A percentile compares a stretch with the other conserved stretches of the same genome.
phyloP scores from a whole-genome alignment of 2,888 invertebrate genomes.

The Frankliniella intonsa region DNA sequence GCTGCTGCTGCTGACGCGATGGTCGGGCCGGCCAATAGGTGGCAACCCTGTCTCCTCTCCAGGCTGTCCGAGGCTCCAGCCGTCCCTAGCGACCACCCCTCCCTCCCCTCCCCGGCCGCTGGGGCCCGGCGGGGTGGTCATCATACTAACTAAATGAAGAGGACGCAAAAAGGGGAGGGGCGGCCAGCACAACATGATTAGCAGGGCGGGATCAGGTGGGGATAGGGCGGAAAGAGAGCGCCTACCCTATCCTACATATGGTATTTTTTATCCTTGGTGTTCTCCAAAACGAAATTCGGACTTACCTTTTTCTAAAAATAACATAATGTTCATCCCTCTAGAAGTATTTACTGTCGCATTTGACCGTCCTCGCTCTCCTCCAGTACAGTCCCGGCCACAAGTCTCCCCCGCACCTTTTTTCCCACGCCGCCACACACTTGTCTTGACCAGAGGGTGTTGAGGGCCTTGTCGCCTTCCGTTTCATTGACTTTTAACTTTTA shows the following conservation, averaged over 20 bases:
- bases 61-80: neutral
- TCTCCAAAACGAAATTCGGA: too few species aligned
- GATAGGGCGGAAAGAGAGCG: neutral
- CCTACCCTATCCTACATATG: too few species aligned
- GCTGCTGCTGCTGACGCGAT: neutral
- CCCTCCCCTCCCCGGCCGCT: neutral
- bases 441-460: conserved; percentile 17
- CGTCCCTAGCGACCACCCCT: neutral
- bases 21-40: neutral
- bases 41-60: neutral
- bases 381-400: neutral
- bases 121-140: neutral
- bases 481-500: conserved; percentile 27
- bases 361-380: too few species aligned
- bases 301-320: too few species aligned
- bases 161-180: conserved; percentile 1
- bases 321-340: too few species aligned
- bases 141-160: conserved; percentile 4
- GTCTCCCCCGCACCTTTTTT: neutral
- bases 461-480: conserved; percentile 8
- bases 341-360: too few species aligned
- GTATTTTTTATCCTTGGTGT: too few species aligned
- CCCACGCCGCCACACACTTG: too few species aligned
- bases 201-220: neutral
- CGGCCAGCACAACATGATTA: neutral